Conservation (phyloP, 92 coral and sea anemone genomes). For the Galaxea fascicularis region DNA sequence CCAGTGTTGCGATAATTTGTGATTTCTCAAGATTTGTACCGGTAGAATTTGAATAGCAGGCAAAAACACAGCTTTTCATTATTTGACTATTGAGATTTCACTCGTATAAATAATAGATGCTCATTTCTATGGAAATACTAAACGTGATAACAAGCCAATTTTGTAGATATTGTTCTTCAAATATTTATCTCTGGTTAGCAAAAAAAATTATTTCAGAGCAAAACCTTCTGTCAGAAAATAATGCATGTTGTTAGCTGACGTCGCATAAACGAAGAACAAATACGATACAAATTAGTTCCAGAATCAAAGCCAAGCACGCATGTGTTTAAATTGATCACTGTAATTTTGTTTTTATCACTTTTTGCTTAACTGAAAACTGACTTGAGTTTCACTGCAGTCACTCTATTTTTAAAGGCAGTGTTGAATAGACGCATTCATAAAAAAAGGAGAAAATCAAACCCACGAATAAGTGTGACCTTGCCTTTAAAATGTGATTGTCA, state of each 20-base stretch:
- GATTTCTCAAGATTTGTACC: neutral
- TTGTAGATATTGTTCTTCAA: constrained; percentile 25
- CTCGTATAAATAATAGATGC: constrained; percentile 31
- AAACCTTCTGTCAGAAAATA: neutral
- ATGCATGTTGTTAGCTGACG: neutral
- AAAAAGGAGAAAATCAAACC: no score
- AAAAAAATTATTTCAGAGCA: neutral
- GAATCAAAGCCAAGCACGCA: neutral
- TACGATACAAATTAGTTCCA: neutral
- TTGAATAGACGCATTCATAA: no score
- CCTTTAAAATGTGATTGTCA: neutral
- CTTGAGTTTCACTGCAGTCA: no score
- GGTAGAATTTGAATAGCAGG: neutral
- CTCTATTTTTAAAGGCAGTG: no score
- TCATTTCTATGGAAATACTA: constrained; percentile 5
- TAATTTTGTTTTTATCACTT: neutral
- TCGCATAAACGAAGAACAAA: neutral
- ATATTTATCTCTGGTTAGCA: constrained; percentile 13
- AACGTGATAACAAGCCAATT: constrained; percentile 27
- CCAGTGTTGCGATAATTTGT: neutral
- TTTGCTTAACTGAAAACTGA: no score
- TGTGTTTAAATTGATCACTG: neutral
- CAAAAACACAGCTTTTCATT: constrained; percentile 6
- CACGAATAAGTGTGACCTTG: no score
- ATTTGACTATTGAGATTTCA: constrained; percentile 1